phyloP scores from a whole-genome alignment of 1,140 invertebrate species.

The Gonioctena quinquepunctata region DNA sequence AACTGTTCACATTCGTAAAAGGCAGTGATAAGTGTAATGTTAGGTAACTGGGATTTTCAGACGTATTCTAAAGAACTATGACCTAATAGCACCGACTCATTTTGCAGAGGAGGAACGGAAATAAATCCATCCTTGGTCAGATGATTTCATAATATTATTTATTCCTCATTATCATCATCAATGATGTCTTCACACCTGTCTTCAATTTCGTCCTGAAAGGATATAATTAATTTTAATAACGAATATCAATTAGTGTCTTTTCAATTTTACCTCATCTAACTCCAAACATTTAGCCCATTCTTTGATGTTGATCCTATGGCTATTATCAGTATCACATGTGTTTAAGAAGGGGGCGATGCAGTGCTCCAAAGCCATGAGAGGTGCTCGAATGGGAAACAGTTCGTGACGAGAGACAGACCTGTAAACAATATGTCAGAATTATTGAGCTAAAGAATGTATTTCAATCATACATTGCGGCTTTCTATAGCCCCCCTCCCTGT shows the following conservation, averaged over 20 bases:
- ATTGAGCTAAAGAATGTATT: no score
- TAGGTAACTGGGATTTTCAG: neutral
- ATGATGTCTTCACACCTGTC: constrained; percentile 64
- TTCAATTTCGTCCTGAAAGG: constrained; percentile 62
- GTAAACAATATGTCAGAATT: no score
- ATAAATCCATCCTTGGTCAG: constrained; percentile 22
- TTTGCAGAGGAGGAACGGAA: constrained; percentile 22
- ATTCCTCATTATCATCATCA: constrained; percentile 39
- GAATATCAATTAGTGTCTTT: no score
- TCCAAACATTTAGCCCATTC: constrained; percentile 94
- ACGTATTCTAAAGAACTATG: neutral
- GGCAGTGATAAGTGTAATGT: neutral
- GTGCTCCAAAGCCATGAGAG: constrained; percentile 89
- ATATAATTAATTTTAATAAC: neutral
- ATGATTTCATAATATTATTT: no score
- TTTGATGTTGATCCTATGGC: constrained; percentile 84
- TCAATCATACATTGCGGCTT: no score
- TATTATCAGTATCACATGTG: constrained; percentile 81
- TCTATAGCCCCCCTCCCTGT: no score
- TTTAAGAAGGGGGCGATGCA: constrained; percentile 95
- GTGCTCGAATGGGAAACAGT: constrained; percentile 91
- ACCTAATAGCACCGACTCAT: constrained; percentile 36
- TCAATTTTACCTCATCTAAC: constrained; percentile 68
- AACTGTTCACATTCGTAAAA: neutral
- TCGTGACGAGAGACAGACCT: constrained; percentile 88